Conservation (phyloP, 2,113 vertebrate species). For the Cyanoderma ruficeps region DNA sequence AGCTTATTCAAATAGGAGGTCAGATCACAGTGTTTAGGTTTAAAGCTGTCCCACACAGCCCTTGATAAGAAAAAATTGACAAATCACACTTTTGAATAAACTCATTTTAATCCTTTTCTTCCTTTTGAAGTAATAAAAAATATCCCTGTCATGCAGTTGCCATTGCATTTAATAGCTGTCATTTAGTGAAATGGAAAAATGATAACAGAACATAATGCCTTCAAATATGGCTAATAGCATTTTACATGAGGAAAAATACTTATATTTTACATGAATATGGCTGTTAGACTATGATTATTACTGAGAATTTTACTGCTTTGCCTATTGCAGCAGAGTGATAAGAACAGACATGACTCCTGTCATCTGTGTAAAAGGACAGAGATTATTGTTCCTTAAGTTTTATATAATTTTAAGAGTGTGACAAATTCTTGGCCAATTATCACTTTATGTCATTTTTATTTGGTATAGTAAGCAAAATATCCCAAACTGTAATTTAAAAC, state of each 20-base stretch:
- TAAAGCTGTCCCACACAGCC: constrained; percentile 78
- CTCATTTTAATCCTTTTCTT: constrained; percentile 84
- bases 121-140: constrained; percentile 84
- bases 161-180: constrained; percentile 79
- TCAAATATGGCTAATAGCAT: constrained; percentile 78
- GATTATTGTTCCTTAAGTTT: constrained; percentile 56
- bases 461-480: constrained; percentile 25
- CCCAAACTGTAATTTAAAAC: background rate
- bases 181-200: constrained; percentile 80
- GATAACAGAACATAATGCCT: constrained; percentile 75
- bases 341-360: constrained; percentile 50
- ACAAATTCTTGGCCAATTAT: constrained; percentile 56
- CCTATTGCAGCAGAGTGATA: constrained; percentile 67
- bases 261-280: constrained; percentile 72
- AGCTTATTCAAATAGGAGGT: constrained; percentile 92
- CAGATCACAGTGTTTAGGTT: constrained; percentile 81
- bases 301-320: constrained; percentile 69
- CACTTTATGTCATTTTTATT: background rate
- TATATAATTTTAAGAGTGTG: constrained; percentile 16
- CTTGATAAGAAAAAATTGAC: constrained; percentile 78
- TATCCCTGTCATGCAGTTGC: constrained; percentile 78
- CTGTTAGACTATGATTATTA: constrained; percentile 66
- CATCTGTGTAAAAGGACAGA: constrained; percentile 57
- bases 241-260: constrained; percentile 73
- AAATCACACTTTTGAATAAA: constrained; percentile 87